Evolutionary conservation across 2,113 vertebrate genomes (phyloP).

Genomic region (Uria aalge): DNA sequence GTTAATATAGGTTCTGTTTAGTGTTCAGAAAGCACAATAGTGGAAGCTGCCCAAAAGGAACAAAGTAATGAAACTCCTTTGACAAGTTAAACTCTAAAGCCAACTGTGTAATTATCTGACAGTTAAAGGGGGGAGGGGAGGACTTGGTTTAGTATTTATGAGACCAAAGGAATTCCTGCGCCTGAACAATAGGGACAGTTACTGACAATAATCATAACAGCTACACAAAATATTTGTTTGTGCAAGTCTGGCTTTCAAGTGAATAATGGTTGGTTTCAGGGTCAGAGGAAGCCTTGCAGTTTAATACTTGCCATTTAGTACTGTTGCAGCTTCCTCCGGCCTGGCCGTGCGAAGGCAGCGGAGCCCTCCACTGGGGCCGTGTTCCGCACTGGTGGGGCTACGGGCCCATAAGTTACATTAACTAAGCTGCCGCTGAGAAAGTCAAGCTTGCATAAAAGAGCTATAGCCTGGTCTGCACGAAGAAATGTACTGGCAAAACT

Average conservation of each 20-base stretch:
- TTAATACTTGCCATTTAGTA: background rate
- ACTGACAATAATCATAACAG: constrained; percentile 67
- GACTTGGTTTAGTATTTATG: constrained; percentile 45
- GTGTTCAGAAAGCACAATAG: constrained; percentile 79
- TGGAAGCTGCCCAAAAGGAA: constrained; percentile 77
- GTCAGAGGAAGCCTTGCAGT: background rate
- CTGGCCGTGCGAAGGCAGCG: rapidly evolving
- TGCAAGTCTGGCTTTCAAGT: constrained; percentile 21
- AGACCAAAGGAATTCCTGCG: constrained; percentile 71
- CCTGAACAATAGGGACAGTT: constrained; percentile 57
- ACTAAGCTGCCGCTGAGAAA: background rate
- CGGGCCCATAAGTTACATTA: rapidly evolving
- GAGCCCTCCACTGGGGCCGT: background rate
- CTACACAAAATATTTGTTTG: constrained; percentile 62
- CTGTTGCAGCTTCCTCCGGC: background rate
- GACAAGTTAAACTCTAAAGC: constrained; percentile 83
- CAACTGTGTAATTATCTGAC: constrained; percentile 78
- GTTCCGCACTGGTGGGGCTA: background rate
- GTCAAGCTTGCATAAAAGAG: rapidly evolving
- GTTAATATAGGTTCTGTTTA: constrained; percentile 90
- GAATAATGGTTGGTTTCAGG: background rate
- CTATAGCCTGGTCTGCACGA: background rate
- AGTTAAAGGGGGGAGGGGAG: constrained; percentile 61
- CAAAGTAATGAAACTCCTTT: constrained; percentile 76
- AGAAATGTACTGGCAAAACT: background rate